Base-by-base conservation (phyloP, 2,888 invertebrate genomes). In the Parapristionchus giblindavisi region DNA sequence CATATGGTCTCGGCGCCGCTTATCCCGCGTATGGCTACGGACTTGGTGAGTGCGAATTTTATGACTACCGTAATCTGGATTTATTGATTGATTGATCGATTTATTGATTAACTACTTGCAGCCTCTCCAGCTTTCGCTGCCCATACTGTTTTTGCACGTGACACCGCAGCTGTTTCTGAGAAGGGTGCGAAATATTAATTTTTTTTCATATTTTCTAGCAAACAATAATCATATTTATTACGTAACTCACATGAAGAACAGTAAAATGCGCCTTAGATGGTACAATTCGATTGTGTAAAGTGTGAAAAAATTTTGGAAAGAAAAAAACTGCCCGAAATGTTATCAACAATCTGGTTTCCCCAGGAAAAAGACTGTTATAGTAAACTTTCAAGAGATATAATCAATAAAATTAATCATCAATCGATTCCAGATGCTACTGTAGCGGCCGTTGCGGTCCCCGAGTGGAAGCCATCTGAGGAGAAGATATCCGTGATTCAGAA, bases 401-500 rank as follows among this genome's bases (percentile, higher is more conserved):
- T n/a, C n/a, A n/a, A n/a, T n/a, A n/a, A n/a, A n/a, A n/a, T n/a
- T n/a, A n/a, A n/a, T n/a, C n/a, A n/a, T n/a, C n/a, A n/a, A n/a
- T n/a, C n/a, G n/a, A n/a, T n/a, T n/a, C n/a, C n/a, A n/a, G 38
- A 27, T 1, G 65, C 38, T 66, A 38, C 65, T 32, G 65, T 38
- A 66, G 65, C 8, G 3, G 61, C 36, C 1, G 34, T 36, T n/a
- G 52, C 52, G 1, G 34, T 68, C 4, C 34, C 51, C n/a, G 51
- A 52, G 24, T 8, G 51, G 32, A 68, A 68, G 34, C 51, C 68
- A 1, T 51, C 32, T 52, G 52, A 51, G 24, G 52, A 51, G 51
- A 68, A 68, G 68, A 68, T 68, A 32, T 68, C 68, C 51, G 68
- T 68, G 21, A 27, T 68, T 4, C 68, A 68, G 68, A 68, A 68